Conservation (phyloP, 2,888 invertebrate genomes). For the Andrena dorsata region DNA sequence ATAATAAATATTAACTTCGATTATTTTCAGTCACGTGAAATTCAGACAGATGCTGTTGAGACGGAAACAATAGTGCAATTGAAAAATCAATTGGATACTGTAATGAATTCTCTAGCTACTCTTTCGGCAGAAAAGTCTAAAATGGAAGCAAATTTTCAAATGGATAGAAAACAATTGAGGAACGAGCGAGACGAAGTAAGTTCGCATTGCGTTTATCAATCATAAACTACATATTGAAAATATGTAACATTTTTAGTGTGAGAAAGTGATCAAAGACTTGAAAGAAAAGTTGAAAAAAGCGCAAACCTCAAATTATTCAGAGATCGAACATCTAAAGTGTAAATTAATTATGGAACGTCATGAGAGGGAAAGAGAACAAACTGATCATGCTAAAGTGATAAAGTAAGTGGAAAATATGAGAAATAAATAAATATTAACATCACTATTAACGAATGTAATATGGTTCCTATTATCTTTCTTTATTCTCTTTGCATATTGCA, state of each 20-base stretch:
- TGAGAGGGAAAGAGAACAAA: conserved; percentile 93
- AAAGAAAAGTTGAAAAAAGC: conserved; percentile 87
- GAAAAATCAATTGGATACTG: conserved; percentile 86
- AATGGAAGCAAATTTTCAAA: conserved; percentile 93
- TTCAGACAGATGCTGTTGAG: conserved; percentile 67
- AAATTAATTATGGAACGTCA: conserved; percentile 92
- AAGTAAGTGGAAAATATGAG: conserved; percentile 85
- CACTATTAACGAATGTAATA: neutral
- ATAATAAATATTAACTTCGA: neutral
- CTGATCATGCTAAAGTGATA: conserved; percentile 91
- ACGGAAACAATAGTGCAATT: conserved; percentile 80
- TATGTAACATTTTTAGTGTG: conserved; percentile 86
- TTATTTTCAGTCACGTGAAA: conserved; percentile 52
- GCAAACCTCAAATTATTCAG: conserved; percentile 87
- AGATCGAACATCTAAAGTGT: conserved; percentile 89
- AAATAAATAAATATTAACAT: neutral
- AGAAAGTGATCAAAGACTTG: conserved; percentile 87
- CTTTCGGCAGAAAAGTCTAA: conserved; percentile 93
- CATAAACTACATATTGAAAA: neutral
- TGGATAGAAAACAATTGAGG: conserved; percentile 88
- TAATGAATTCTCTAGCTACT: conserved; percentile 91
- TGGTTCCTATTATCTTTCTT: too few species aligned
- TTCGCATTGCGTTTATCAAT: conserved; percentile 35
- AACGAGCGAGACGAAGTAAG: conserved; percentile 86
- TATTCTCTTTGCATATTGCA: neutral